phyloP scores from a whole-genome alignment of 2,888 invertebrate species.

The Sialis fuliginosa region DNA sequence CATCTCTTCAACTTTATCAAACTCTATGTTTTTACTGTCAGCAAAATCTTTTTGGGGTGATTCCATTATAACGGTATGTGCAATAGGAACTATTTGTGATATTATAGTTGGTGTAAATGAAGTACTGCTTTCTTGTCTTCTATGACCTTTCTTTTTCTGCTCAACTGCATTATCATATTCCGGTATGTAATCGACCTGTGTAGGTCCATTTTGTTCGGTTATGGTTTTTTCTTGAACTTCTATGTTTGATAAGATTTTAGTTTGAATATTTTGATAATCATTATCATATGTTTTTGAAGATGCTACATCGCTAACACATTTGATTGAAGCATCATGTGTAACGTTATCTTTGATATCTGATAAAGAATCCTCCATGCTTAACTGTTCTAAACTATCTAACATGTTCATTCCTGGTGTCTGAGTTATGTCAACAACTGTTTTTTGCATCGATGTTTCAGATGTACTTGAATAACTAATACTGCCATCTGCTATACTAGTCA shows the following conservation, averaged over 20 bases:
- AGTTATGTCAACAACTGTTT: conserved; percentile 27
- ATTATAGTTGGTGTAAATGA: conserved; percentile 17
- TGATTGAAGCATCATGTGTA: neutral
- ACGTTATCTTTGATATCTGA: conserved; percentile 17
- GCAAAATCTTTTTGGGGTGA: conserved; percentile 15
- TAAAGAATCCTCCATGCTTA: conserved; percentile 24
- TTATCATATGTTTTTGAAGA: conserved; percentile 27
- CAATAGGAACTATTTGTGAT: conserved; percentile 9
- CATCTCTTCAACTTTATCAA: conserved; percentile 26
- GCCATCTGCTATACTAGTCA: conserved; percentile 38
- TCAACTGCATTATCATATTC: conserved; percentile 26
- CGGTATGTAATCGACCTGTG: conserved; percentile 30
- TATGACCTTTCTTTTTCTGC: conserved; percentile 29
- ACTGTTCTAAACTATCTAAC: neutral
- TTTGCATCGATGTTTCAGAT: conserved; percentile 30
- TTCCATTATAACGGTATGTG: conserved; percentile 1
- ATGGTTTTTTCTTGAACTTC: conserved; percentile 2
- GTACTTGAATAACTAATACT: conserved; percentile 36
- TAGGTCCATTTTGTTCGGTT: conserved; percentile 25
- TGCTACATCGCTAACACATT: conserved; percentile 17
- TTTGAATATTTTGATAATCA: conserved; percentile 30
- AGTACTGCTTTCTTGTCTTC: conserved; percentile 34
- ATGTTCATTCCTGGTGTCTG: conserved; percentile 19
- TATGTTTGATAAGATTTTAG: conserved; percentile 33
- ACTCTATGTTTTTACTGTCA: conserved; percentile 21